Conservation (phyloP, 1,140 invertebrate species). For the Agraylea sexmaculata region DNA sequence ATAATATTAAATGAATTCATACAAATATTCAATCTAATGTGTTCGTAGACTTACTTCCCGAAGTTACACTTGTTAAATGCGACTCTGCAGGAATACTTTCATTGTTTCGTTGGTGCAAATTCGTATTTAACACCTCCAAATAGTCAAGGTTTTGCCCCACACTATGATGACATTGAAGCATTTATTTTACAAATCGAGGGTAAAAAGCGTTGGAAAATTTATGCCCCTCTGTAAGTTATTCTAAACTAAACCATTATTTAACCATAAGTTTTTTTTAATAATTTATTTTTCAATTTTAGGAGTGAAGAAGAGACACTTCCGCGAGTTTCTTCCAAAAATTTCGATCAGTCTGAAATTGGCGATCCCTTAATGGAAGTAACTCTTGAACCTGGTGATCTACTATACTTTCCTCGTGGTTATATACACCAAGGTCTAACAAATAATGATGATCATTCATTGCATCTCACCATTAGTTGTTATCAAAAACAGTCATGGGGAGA, state of each 20-base stretch:
- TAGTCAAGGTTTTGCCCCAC: slow-evolving; percentile 94
- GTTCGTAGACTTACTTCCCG: slow-evolving; percentile 52
- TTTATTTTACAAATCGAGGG: slow-evolving; percentile 96
- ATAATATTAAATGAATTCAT: too few species aligned
- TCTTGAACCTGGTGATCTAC: slow-evolving; percentile 75
- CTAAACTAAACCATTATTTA: neutral
- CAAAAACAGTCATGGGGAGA: slow-evolving; percentile 86
- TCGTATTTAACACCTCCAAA: slow-evolving; percentile 90
- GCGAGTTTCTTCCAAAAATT: slow-evolving; percentile 73
- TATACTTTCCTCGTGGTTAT: slow-evolving; percentile 86
- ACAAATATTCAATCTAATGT: too few species aligned
- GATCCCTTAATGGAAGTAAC: slow-evolving; percentile 71
- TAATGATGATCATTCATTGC: slow-evolving; percentile 70
- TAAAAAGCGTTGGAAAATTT: slow-evolving; percentile 87
- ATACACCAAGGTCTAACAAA: slow-evolving; percentile 84
- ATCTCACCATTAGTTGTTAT: slow-evolving; percentile 85
- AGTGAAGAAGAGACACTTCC: slow-evolving; percentile 55
- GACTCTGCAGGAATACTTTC: slow-evolving; percentile 88
- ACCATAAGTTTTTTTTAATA: slow-evolving; percentile 3
- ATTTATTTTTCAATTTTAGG: slow-evolving; percentile 11
- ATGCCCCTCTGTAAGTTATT: slow-evolving; percentile 51
- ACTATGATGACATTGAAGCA: slow-evolving; percentile 98
- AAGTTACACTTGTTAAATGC: slow-evolving; percentile 51
- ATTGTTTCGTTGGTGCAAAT: slow-evolving; percentile 89
- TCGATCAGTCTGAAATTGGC: slow-evolving; percentile 63